A percentile compares a stretch with the other conserved stretches of the same genome.
Conservation (phyloP, 2,888 invertebrate species). For the Chymomyza fuscimana region DNA sequence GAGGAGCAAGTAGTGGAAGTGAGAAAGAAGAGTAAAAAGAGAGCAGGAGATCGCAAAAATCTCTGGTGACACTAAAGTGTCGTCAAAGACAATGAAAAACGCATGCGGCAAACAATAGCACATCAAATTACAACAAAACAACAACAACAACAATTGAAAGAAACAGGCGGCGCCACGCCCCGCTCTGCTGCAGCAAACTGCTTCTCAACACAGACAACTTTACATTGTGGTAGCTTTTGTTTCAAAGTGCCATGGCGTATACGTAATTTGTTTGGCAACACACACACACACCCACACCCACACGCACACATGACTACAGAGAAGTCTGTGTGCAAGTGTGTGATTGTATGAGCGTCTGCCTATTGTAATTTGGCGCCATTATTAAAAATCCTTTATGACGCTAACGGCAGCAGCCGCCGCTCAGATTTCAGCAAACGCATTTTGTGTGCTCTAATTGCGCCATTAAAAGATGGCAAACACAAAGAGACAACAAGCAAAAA, state of each 20-base stretch:
- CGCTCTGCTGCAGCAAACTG: neutral
- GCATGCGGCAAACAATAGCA: constrained; percentile 59
- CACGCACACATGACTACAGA: constrained; percentile 11
- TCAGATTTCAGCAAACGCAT: constrained; percentile 72
- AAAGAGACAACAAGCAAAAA: constrained; percentile 15
- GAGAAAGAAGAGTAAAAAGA: neutral
- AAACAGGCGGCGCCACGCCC: constrained; percentile 1
- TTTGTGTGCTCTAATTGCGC: constrained; percentile 71
- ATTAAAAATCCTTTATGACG: constrained; percentile 74
- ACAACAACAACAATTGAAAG: constrained; percentile 35
- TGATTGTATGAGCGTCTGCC: constrained; percentile 44
- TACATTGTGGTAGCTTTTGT: constrained; percentile 70
- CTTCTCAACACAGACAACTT: constrained; percentile 12
- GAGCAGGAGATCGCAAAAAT: constrained; percentile 36
- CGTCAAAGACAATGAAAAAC: constrained; percentile 42
- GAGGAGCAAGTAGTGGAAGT: constrained; percentile 20
- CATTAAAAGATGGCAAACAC: constrained; percentile 72
- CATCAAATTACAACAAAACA: constrained; percentile 63
- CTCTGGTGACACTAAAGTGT: constrained; percentile 54
- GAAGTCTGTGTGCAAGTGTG: constrained; percentile 23
- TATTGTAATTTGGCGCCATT: constrained; percentile 72
- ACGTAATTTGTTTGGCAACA: constrained; percentile 59
- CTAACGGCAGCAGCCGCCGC: constrained; percentile 38
- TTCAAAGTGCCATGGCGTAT: constrained; percentile 71
- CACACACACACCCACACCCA: constrained; percentile 21